Conservation (phyloP, 1,140 invertebrate genomes). For the Neodiprion pinetum region DNA sequence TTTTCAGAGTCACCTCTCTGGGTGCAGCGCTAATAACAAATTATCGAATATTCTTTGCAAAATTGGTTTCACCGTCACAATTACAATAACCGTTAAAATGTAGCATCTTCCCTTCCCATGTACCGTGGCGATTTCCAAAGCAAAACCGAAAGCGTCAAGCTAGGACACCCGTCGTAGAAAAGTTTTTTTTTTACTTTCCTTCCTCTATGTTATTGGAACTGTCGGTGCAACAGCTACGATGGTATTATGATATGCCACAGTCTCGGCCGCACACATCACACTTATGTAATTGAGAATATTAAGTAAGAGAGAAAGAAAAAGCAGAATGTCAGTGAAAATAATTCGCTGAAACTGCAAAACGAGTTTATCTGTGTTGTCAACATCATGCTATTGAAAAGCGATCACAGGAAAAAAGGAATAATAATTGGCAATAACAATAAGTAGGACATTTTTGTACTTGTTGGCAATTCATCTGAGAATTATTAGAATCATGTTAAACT, state of each 20-base stretch:
- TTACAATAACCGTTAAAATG: background rate
- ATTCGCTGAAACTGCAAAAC: no score
- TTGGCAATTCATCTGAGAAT: no score
- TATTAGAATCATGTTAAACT: no score
- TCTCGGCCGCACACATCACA: background rate
- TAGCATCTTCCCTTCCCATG: background rate
- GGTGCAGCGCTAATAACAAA: slow-evolving; percentile 16
- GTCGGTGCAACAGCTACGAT: background rate
- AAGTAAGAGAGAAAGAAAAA: slow-evolving; percentile 15
- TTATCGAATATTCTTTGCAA: slow-evolving; percentile 8
- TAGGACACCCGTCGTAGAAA: background rate
- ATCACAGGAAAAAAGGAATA: no score
- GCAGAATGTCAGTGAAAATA: slow-evolving; percentile 30
- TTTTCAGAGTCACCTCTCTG: slow-evolving; percentile 23
- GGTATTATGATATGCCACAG: background rate
- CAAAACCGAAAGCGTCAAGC: background rate
- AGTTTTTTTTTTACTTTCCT: background rate
- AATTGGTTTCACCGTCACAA: slow-evolving; percentile 21
- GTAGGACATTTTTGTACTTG: no score
- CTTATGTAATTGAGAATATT: background rate
- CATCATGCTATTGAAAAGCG: no score
- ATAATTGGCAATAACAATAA: no score
- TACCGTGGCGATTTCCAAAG: background rate
- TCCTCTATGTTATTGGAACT: background rate
- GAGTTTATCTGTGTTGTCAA: no score